phyloP scores from a whole-genome alignment of 2,797 vertebrate species.

The Serranus cabrilla region DNA sequence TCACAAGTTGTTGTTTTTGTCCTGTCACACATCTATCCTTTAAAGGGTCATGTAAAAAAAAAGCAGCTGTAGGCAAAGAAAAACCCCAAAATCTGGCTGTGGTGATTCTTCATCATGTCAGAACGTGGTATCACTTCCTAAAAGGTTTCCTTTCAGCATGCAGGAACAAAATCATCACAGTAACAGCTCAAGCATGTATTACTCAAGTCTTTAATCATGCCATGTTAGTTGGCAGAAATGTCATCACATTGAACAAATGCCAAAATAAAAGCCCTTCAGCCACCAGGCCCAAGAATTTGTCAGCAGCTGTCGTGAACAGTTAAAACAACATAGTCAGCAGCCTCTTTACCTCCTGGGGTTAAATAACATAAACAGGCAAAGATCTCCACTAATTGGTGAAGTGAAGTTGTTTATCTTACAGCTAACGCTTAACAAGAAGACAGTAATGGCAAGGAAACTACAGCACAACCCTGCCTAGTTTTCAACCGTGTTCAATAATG shows the following conservation, averaged over 20 bases:
- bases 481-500: background rate
- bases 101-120: background rate
- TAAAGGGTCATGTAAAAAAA: conserved; percentile 5
- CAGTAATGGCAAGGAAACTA: background rate
- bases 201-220: conserved; percentile 54
- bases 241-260: conserved; percentile 42
- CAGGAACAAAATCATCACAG: conserved; percentile 25
- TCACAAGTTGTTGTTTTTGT: conserved; percentile 2
- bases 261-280: conserved; percentile 49
- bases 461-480: background rate
- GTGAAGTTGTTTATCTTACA: conserved; percentile 17
- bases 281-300: conserved; percentile 29
- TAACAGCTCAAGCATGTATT: conserved; percentile 40
- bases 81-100: background rate
- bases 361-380: conserved; percentile 20
- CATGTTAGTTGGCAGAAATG: conserved; percentile 48
- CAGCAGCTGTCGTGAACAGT: conserved; percentile 46
- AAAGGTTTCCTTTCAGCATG: conserved; percentile 43
- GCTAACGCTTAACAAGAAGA: conserved; percentile 12
- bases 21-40: background rate
- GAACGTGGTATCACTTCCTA: conserved; percentile 6
- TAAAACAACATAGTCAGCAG: conserved; percentile 23
- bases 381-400: background rate
- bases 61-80: background rate
- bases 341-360: conserved; percentile 1